Base-by-base conservation (phyloP, 1,140 invertebrate species). In the Aphelenchoides besseyi region DNA sequence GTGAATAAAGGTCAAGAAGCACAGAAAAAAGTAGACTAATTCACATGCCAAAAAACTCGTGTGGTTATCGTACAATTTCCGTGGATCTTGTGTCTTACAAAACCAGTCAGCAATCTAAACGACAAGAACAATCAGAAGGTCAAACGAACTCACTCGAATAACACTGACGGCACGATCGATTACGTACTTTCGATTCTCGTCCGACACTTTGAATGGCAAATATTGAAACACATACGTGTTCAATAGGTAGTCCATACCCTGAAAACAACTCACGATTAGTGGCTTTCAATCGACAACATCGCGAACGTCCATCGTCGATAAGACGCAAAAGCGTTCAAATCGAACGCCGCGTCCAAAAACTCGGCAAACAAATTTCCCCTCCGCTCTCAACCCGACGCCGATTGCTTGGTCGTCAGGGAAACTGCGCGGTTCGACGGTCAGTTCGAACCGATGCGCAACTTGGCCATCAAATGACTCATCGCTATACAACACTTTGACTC, bases 71-170 rank as follows among this genome's bases (percentile, higher is more conserved):
- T 75, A 78, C 29, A 86, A 86, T 23, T 86, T 84, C 18, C 66
- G 26, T 0, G 85, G 80, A 71, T 84, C 76, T 57, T 86, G 81
- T 41, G 84, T 82, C 41, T 82, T 79, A 53, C 86, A 84, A 74
- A 86, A 82, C 86, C 86, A 87, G 66, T 85, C 82, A 53, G 82
- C 68, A 53, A 79, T 75, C 86, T 87, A 86, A 84, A 68, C 30
- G 30, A 72, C 32, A 29, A 54, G 76, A 0, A 72, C 26, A 76
- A 23, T 36, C n/a, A 28, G 23, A 53, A 33, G 36, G 12, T 80
- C 12, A 68, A 69, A 37, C 1, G 41, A 69, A 55, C 68, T 59
- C 68, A 81, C 79, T 36, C 66, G 57, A 69, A 81, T 74, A 32
- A 75, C 33, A 37, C 62, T 36, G 18, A 82, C 67, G 26, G 77